These are phyloP conservation scores for Luehdorfia chinensis DNA, from an alignment of 1,140 invertebrate species.

Conservation along the genomic window DNA sequence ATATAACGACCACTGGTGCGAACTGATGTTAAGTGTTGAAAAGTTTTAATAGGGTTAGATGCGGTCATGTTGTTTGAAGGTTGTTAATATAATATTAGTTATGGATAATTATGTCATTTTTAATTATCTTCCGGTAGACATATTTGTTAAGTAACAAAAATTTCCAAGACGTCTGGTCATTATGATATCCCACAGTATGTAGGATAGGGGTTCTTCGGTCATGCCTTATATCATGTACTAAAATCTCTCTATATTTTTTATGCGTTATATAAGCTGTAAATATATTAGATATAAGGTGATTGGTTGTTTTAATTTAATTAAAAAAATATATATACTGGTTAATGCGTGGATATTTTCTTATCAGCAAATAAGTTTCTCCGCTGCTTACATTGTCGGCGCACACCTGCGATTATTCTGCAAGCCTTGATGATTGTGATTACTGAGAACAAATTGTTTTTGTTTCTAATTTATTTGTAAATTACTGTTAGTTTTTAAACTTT, in stretches of 20 bases:
- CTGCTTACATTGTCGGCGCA: conserved; percentile 27
- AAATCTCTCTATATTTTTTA: conserved; percentile 70
- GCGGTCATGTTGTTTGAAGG: conserved; percentile 60
- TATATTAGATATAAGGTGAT: conserved; percentile 44
- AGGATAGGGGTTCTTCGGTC: conserved; percentile 25
- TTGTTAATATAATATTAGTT: conserved; percentile 62
- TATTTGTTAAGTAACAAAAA: conserved; percentile 27
- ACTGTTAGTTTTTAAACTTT: conserved; percentile 60
- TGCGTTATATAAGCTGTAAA: conserved; percentile 57
- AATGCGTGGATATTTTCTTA: conserved; percentile 25
- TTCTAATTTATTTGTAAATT: conserved; percentile 75
- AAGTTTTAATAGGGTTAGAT: conserved; percentile 71
- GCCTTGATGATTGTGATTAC: conserved; percentile 58
- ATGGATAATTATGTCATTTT: conserved; percentile 43
- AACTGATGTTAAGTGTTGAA: conserved; percentile 74
- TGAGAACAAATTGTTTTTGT: conserved; percentile 75
- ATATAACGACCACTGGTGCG: conserved; percentile 70
- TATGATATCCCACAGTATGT: conserved; percentile 29
- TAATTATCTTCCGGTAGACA: conserved; percentile 45
- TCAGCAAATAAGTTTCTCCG: conserved; percentile 33
- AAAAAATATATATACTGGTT: conserved; percentile 70
- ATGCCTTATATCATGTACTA: conserved; percentile 45
- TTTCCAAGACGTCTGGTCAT: conserved; percentile 47
- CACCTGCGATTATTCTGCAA: background rate
- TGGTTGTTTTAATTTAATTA: conserved; percentile 62